Conservation (phyloP, 2,888 invertebrate species). For the Drosophila rellima region DNA sequence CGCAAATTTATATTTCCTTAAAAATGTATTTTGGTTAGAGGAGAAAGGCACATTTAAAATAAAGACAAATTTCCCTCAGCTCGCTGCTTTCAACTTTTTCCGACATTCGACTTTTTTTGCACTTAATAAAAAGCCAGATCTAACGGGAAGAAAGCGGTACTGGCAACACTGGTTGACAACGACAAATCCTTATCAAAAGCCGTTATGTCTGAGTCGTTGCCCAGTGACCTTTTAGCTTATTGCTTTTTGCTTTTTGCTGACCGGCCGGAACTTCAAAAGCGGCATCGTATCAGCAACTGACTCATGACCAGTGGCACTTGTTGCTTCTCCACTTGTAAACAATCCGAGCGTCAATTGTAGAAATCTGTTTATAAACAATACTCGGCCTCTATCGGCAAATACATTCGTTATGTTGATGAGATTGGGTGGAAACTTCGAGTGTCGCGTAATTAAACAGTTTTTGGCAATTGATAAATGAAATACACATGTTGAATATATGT, state of each 20-base stretch:
- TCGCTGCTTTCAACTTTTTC: neutral
- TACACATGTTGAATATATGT: slow-evolving; percentile 1
- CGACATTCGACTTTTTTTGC: no score
- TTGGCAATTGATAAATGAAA: slow-evolving; percentile 20
- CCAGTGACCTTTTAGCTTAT: slow-evolving; percentile 40
- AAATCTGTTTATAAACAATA: slow-evolving; percentile 28
- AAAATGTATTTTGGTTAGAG: no score
- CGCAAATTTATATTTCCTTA: no score
- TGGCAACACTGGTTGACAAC: neutral
- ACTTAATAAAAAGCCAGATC: neutral
- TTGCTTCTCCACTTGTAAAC: slow-evolving; percentile 20
- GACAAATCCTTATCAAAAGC: slow-evolving; percentile 39
- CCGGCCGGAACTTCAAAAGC: slow-evolving; percentile 37
- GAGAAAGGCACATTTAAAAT: no score
- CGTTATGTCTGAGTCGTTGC: neutral
- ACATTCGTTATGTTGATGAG: neutral
- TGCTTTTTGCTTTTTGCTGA: neutral
- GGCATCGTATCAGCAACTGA: slow-evolving; percentile 47
- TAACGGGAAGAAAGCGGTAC: neutral
- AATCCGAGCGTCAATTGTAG: slow-evolving; percentile 8
- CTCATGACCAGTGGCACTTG: slow-evolving; percentile 36
- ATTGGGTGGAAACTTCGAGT: neutral
- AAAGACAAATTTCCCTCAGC: neutral
- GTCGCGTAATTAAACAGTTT: slow-evolving; percentile 15
- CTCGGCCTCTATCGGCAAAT: neutral